Conservation (phyloP, 2,797 vertebrate species). For the Carduelis carduelis region DNA sequence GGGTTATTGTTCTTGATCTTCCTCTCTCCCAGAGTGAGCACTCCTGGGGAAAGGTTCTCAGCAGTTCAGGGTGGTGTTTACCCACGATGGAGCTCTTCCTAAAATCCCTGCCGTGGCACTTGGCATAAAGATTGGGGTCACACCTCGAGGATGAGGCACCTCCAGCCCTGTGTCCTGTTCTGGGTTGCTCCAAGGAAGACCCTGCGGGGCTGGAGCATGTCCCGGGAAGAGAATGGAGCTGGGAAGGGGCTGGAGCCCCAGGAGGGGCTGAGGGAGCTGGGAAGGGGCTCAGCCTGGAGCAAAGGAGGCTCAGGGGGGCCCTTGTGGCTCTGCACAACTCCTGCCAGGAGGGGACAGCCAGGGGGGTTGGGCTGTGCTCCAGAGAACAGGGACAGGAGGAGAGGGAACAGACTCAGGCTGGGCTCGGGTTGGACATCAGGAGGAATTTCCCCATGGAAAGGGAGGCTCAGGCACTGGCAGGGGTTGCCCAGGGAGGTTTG, state of each 20-base stretch:
- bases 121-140: neutral
- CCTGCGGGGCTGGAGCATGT: accelerated
- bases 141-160: neutral
- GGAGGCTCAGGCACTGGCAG: no score
- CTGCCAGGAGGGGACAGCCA: neutral
- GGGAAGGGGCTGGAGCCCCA: neutral
- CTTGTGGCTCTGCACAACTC: neutral
- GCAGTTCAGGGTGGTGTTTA: neutral
- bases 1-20: neutral
- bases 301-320: neutral
- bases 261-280: neutral
- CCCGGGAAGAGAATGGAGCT: accelerated
- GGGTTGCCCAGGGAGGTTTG: neutral
- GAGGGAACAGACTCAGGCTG: no score
- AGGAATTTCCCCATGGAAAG: no score
- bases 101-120: neutral
- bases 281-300: neutral
- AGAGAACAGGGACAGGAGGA: no score
- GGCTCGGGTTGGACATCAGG: no score
- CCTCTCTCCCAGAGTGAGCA: neutral
- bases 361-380: neutral
- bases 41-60: neutral
- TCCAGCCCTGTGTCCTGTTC: neutral
- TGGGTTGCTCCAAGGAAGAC: neutral
- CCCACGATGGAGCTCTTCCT: neutral